Base-by-base conservation (phyloP, 2,888 invertebrate species). In the Scaptomyza parva region DNA sequence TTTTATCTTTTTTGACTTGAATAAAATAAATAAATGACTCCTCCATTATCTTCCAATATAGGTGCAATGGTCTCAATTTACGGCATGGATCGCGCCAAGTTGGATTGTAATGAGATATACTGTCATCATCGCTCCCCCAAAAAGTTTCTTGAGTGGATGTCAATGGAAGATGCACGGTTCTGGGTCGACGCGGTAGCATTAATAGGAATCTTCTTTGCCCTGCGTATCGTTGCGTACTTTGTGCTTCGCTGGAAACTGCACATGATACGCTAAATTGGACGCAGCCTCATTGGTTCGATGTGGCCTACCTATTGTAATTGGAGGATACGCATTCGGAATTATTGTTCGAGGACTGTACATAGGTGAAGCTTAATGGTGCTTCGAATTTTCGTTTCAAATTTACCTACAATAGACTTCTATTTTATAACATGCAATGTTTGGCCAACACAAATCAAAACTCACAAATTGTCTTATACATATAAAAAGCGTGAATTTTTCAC, bases 11-110 rank as follows among this genome's bases (percentile, higher is more conserved):
- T 8, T 11, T 17, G 9, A 22, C 2, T 1, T 2, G 5, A 9
- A 26, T 9, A 1, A 2, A 0, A 12, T 5, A 7, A 8, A 37
- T 33, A 20, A n/a, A 39, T 7, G 43, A 0, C 14, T 0, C n/a
- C 11, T 37, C 6, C 20, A 7, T 22, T 7, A 11, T n/a, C 0
- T 17, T 4, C 5, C 12, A 9, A 55, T 26, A 0, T 20, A 92
- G 92, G 98, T 6, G 95, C 96, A 47, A 96, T 98, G 94, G 94
- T 97, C 43, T 95, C 97, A 3, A 96, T 98, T n/a, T 98, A 98
- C 90, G 97, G 98, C 18, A 95, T 95, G 90, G 94, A 95, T 75
- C 93, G 98, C 52, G 95, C 95, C 70, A 95, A 96, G 83, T 92
- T 99, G 58, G 94, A 95, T 77, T 98, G 98, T 91, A 94, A 95